A percentile compares a stretch with the other conserved stretches of the same genome.
These are phyloP conservation scores for Morinoia aosen DNA, from an alignment of 2,888 invertebrate genomes.

Conservation along the genomic window DNA sequence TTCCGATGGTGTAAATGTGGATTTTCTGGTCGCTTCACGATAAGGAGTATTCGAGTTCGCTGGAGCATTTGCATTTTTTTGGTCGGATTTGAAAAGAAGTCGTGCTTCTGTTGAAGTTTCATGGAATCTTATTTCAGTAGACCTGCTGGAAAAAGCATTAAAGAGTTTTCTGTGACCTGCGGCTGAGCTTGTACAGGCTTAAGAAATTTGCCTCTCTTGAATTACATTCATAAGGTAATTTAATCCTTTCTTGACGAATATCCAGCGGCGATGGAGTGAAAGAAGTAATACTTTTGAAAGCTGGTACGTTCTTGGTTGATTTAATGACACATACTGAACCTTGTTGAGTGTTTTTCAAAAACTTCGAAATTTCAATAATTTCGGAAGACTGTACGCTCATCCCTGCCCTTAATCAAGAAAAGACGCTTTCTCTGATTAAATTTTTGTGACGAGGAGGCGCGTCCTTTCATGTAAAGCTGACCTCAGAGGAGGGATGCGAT, in stretches of 20 bases:
- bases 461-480: too few species aligned
- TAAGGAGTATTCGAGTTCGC: too few species aligned
- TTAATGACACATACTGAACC: neutral
- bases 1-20: too few species aligned
- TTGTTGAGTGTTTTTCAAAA: too few species aligned
- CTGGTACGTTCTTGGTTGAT: neutral
- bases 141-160: neutral
- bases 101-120: neutral
- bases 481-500: too few species aligned
- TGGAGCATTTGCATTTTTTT: too few species aligned
- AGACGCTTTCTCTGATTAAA: too few species aligned
- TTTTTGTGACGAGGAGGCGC: too few species aligned
- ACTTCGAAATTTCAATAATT: too few species aligned
- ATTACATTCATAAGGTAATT: neutral
- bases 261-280: neutral
- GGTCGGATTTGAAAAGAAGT: neutral
- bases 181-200: neutral
- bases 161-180: neutral
- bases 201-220: neutral
- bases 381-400: too few species aligned
- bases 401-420: too few species aligned
- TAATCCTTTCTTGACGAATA: neutral
- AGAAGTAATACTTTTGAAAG: neutral
- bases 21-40: too few species aligned
- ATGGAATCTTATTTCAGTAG: neutral